Evolutionary conservation across 2,797 vertebrate species (phyloP), one percentile per base, ranked within the genome.

Genomic region (Sphenopsis melanotis): DNA sequence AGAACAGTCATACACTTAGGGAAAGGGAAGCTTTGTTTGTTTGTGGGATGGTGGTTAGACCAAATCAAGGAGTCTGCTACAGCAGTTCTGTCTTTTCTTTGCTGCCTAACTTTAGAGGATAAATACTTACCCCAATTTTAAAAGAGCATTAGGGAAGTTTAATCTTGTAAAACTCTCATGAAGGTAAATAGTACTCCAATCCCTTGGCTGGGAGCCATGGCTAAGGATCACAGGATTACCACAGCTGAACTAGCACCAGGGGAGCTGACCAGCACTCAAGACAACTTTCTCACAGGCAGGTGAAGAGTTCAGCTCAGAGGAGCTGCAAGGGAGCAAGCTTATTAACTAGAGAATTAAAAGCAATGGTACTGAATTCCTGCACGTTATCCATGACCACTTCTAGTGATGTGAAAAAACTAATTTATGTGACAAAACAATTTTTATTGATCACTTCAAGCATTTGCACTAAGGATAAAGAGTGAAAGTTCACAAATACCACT

Each of bases 141-240:
- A 83, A 92, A 90, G 27, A 29, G 60, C 63, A 84, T 78, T 83
- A 93, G 81, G 86, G 17, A 93, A 92, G 36, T 65, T 86, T 81
- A 83, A 83, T 77, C 82, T 59, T 65, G 36, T 86, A 94, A 90
- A 91, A 83, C 53, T 78, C 78, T 61, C 29, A 65, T n/a, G 32
- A 87, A 86, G 46, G 65, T 68, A 85, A 91, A 74, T 2, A 92
- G 71, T 68, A 90, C 2, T 39, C 34, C 52, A 74, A 80, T 22
- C 82, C 65, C 60, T 8, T 13, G 68, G 69, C 79, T 83, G 32
- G 6, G 56, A 87, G 83, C 84, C 84, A 95, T 78, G 30, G 29
- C 69, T 66, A 65, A 79, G 83, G 79, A 87, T 85, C 93, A 91
- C 57, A 85, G 65, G 71, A 90, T 92, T 93, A 71, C 57, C 66